Evolutionary conservation across 2,113 vertebrate species (phyloP).

Genomic region (Dissostichus mawsoni): DNA sequence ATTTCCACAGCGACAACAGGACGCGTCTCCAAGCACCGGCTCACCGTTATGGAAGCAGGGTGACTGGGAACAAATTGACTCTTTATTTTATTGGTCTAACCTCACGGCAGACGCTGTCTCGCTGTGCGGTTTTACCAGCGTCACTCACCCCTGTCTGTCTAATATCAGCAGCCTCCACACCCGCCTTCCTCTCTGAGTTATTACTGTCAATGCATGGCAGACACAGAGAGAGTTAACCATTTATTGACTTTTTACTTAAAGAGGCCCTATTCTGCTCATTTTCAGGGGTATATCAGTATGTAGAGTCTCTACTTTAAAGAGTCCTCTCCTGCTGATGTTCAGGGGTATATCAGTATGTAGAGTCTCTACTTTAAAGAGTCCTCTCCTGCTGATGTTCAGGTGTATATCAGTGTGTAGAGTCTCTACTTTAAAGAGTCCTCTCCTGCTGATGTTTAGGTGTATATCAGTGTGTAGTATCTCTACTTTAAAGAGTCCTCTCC

Average conservation of each 20-base stretch:
- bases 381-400: too few relatives aligned
- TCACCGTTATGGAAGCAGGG: slow-evolving; percentile 40
- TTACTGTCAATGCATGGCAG: slow-evolving; percentile 43
- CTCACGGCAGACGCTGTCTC: slow-evolving; percentile 62
- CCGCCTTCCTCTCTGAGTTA: slow-evolving; percentile 39
- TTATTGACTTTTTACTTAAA: background rate
- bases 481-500: too few relatives aligned
- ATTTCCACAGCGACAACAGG: slow-evolving; percentile 44
- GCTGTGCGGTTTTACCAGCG: slow-evolving; percentile 58
- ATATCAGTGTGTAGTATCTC: too few relatives aligned
- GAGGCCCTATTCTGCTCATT: too few relatives aligned
- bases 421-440: too few relatives aligned
- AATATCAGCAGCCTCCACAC: slow-evolving; percentile 58
- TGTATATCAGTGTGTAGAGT: too few relatives aligned
- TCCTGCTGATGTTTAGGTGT: too few relatives aligned
- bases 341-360: too few relatives aligned
- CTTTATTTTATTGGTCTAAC: slow-evolving; percentile 71
- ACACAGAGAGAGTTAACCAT: background rate
- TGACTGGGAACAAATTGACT: slow-evolving; percentile 58
- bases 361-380: too few relatives aligned
- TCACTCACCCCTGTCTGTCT: slow-evolving; percentile 64
- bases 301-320: too few relatives aligned
- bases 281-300: too few relatives aligned
- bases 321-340: too few relatives aligned
- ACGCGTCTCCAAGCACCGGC: slow-evolving; percentile 36